These are phyloP conservation scores for Platyscapa corneri DNA, from an alignment of 1,140 invertebrate species.

Conservation along the genomic window DNA sequence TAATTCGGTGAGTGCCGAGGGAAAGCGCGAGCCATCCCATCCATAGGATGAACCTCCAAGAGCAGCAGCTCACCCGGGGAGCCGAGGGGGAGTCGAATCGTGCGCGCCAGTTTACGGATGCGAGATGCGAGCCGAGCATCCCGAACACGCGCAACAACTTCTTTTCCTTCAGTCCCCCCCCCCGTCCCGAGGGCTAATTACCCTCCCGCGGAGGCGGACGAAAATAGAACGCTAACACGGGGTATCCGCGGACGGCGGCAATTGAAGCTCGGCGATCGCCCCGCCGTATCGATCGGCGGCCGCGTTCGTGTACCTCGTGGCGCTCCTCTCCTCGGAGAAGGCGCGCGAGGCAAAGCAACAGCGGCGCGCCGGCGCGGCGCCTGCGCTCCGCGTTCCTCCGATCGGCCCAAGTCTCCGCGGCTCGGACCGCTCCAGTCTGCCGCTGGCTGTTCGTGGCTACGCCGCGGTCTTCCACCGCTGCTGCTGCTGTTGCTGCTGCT, in stretches of 20 bases:
- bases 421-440: slow-evolving; percentile 41
- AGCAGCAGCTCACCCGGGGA: no score
- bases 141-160: not conserved
- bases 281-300: not conserved
- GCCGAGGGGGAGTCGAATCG: not conserved
- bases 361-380: slow-evolving; percentile 23
- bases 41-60: no score
- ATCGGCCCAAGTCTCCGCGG: not conserved
- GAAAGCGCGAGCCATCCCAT: no score
- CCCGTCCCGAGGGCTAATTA: not conserved
- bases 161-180: not conserved
- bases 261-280: not conserved
- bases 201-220: slow-evolving; percentile 8
- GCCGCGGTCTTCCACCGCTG: slow-evolving; percentile 1
- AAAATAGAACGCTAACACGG: slow-evolving; percentile 2
- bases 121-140: not conserved
- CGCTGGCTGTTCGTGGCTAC: slow-evolving; percentile 43
- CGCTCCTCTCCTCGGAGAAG: not conserved
- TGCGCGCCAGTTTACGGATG: not conserved
- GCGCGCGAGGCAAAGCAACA: slow-evolving; percentile 26
- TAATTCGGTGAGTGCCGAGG: no score
- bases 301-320: not conserved
- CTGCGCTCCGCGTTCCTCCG: not conserved
- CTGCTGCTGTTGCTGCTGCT: not conserved
- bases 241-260: not conserved